Evolutionary conservation across 2,888 invertebrate species (phyloP).

Genomic region (Drosophila dives): DNA sequence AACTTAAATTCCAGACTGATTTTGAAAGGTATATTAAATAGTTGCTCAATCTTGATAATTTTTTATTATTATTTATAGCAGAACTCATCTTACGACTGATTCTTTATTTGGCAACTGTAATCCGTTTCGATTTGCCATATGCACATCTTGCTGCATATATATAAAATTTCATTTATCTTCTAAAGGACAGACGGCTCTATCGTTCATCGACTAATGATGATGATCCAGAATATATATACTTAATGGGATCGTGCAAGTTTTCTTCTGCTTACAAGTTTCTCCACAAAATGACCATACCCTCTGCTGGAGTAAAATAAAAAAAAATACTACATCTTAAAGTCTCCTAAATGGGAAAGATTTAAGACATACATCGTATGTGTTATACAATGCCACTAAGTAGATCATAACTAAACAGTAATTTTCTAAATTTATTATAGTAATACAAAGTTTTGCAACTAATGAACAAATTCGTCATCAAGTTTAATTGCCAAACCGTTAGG

Average conservation of each 20-base stretch:
- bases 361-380: neutral
- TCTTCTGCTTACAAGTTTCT: neutral
- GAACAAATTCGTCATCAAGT: slow-evolving; percentile 31
- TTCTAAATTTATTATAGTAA: slow-evolving; percentile 20
- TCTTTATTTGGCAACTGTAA: neutral
- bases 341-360: neutral
- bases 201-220: neutral
- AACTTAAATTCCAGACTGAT: neutral
- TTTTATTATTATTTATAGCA: neutral
- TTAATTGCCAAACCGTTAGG: slow-evolving; percentile 19
- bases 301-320: neutral
- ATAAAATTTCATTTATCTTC: neutral
- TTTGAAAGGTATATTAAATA: neutral
- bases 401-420: neutral
- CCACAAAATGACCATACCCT: neutral
- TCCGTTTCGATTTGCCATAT: neutral
- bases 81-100: neutral
- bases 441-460: slow-evolving; percentile 8
- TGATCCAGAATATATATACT: neutral
- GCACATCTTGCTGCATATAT: neutral
- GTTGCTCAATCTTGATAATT: rapidly evolving
- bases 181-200: neutral
- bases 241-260: neutral
- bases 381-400: neutral
- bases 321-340: neutral